Evolutionary conservation across 2,113 vertebrate species (phyloP).

Genomic region (Callipepla californica): DNA sequence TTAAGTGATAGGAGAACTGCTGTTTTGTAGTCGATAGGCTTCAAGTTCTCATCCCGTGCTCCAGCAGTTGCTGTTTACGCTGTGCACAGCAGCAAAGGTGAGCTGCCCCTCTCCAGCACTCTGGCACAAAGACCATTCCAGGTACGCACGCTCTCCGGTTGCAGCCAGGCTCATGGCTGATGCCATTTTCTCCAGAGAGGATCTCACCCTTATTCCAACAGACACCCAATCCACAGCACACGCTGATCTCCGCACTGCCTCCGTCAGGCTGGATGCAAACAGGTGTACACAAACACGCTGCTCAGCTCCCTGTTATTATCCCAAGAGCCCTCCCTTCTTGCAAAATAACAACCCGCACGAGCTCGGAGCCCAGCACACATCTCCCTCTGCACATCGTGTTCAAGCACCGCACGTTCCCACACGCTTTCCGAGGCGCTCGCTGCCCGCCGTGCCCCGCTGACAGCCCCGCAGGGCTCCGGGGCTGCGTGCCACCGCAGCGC

Average conservation of each 20-base stretch:
- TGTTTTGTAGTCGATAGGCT: not conserved
- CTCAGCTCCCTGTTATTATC: not conserved
- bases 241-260: not conserved
- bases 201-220: not conserved
- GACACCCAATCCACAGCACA: accelerated
- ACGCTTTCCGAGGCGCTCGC: not conserved
- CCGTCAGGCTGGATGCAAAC: not conserved
- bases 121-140: not conserved
- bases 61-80: accelerated
- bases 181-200: not conserved
- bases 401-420: not conserved
- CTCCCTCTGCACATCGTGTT: not conserved
- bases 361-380: not conserved
- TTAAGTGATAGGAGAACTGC: accelerated
- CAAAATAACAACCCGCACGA: not conserved
- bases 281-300: no score
- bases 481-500: no score
- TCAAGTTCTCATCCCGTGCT: not conserved
- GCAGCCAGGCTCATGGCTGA: not conserved
- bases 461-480: not conserved
- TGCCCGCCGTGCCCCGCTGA: not conserved
- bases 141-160: accelerated
- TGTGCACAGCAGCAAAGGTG: not conserved
- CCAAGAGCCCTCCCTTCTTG: accelerated
- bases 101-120: not conserved